Conservation (phyloP, 2,888 invertebrate genomes). For the Drosophila siamana region DNA sequence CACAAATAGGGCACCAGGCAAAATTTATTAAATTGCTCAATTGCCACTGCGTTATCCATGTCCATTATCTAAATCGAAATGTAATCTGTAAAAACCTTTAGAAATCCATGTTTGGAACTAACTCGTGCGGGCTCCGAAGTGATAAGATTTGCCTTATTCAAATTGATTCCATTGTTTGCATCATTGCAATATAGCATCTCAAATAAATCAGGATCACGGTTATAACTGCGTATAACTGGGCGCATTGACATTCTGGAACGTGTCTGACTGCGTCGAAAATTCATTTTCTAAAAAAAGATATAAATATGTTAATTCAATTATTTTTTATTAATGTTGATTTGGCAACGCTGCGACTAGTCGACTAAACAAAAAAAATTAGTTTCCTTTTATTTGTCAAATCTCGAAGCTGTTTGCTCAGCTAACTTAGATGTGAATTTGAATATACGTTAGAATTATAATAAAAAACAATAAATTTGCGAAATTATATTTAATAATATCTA, state of each 20-base stretch:
- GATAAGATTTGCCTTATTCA: background rate
- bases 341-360: background rate
- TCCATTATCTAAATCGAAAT: background rate
- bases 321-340: background rate
- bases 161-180: background rate
- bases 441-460: background rate
- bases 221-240: background rate
- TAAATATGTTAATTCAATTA: background rate
- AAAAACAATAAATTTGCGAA: too few species aligned
- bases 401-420: background rate
- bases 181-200: slow-evolving; percentile 8
- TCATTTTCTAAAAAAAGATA: background rate
- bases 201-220: background rate
- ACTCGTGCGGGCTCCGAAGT: too few species aligned
- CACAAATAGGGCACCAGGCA: background rate
- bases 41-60: background rate
- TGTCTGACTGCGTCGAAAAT: background rate
- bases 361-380: background rate
- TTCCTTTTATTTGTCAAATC: background rate
- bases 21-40: background rate
- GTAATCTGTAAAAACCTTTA: too few species aligned
- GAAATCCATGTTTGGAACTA: background rate
- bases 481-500: too few species aligned
- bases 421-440: background rate
- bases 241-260: background rate